Base-by-base conservation (phyloP, 2,888 invertebrate species). In the Parapristionchus giblindavisi region DNA sequence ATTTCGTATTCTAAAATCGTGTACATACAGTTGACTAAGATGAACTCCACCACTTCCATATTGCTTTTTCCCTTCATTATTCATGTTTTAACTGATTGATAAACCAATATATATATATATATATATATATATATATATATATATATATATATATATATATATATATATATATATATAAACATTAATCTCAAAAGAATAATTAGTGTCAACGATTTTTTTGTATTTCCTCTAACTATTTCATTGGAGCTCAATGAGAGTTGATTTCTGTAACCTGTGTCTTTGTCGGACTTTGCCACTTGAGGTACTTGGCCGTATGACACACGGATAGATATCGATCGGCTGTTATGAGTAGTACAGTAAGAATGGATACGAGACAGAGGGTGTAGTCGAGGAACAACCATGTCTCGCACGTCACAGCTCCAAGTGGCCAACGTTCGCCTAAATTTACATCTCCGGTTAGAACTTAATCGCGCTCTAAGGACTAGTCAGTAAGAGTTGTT, bases 261-360 rank as follows among this genome's bases (percentile, higher is more conserved):
- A n/a, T n/a, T n/a, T 1, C 58, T 2, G 21, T 52, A n/a, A 54
- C 63, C 78, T 80, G 80, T 5, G 83, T 96, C 84, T 94, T 92
- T 79, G 93, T 93, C 87, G 96, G 94, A 4, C 97, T 84, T 75
- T 88, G 87, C 88, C 88, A 88, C 76, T 85, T 86, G 6, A 88
- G 76, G 75, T 88, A 88, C 72, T 81, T 82, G 34, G 88, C 88
- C 14, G 88, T 85, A 66, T 88, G 84, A 51, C 85, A 85, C 11
- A 88, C 88, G 74, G 81, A 83, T 0, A 75, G 40, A 54, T 75
- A 81, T 40, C 87, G 80, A 76, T 87, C 87, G 8, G 85, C 82
- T 21, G 87, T 87, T 36, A 87, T 87, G 17, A 88, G 79, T 14
- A 88, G 77, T 2, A 88, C 88, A 11, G 88, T 88, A 34, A 88